A percentile compares a stretch with the other conserved stretches of the same genome.
These are phyloP conservation scores for Stenoptilia bipunctidactyla DNA, from an alignment of 2,888 invertebrate species.

Conservation along the genomic window DNA sequence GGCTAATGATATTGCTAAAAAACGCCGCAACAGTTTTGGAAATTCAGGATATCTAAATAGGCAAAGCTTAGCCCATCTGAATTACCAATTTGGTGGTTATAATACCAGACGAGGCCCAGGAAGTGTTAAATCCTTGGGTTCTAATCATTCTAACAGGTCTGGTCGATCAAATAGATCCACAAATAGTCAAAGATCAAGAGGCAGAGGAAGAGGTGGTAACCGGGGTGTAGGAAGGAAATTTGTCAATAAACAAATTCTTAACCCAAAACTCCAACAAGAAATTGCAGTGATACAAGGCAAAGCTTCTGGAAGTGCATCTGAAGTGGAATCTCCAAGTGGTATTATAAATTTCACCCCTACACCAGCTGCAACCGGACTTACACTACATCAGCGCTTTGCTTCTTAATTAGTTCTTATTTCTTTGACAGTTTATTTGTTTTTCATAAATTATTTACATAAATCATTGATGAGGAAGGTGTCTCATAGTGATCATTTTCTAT, in stretches of 20 bases:
- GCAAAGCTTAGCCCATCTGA: conserved; percentile 49
- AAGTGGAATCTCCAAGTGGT: conserved; percentile 24
- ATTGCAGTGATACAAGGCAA: conserved; percentile 60
- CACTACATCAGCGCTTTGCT: conserved; percentile 60
- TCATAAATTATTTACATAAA: no score
- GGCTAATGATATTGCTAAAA: conserved; percentile 50
- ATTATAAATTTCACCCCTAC: conserved; percentile 48
- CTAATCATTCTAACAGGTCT: conserved; percentile 42
- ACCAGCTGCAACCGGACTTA: conserved; percentile 48
- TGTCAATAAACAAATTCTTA: conserved; percentile 47
- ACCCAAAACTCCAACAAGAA: conserved; percentile 53
- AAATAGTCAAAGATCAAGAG: conserved; percentile 28
- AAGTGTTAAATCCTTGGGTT: conserved; percentile 55
- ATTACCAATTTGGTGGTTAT: conserved; percentile 43
- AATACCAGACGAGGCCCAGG: conserved; percentile 46
- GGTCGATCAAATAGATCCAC: conserved; percentile 37
- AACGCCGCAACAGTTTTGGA: conserved; percentile 54
- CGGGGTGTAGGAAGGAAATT: conserved; percentile 48
- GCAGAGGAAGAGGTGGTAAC: conserved; percentile 39
- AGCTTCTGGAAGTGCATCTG: conserved; percentile 22
- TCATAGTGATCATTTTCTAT: no score
- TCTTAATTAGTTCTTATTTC: background rate
- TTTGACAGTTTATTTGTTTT: no score
- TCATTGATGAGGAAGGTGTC: no score
- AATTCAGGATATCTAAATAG: conserved; percentile 46